Percentiles rank a stretch among this genome's conserved stretches.
phyloP scores from a whole-genome alignment of 2,113 vertebrate genomes.

The Alces alces region DNA sequence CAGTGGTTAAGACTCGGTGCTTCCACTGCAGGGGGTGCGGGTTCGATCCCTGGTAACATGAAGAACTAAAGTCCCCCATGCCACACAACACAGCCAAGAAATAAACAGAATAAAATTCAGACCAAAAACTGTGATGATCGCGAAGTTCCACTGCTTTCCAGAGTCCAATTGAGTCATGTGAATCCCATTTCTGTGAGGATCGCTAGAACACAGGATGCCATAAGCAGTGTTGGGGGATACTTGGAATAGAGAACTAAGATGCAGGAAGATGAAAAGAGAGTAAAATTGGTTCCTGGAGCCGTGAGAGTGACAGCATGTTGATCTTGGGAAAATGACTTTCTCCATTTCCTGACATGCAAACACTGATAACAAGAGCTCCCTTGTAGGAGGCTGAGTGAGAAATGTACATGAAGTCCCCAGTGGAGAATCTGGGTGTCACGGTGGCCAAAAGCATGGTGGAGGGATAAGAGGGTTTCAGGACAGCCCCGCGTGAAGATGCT shows the following conservation, averaged over 20 bases:
- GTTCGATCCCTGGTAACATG: fast-evolving
- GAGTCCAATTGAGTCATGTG: background rate
- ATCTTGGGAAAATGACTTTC: background rate
- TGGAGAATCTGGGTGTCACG: background rate
- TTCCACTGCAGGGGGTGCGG: background rate
- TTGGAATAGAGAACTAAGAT: background rate
- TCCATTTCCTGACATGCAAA: background rate
- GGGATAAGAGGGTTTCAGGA: background rate
- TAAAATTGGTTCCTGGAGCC: background rate
- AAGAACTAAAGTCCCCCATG: background rate
- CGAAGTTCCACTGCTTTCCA: background rate
- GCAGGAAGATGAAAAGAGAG: background rate
- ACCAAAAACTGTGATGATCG: background rate
- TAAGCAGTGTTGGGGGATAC: background rate
- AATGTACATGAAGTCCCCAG: background rate
- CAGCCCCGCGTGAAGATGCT: background rate
- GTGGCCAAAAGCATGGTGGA: background rate
- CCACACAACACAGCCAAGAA: background rate
- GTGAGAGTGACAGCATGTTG: background rate
- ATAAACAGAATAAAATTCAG: background rate
- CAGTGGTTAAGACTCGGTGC: background rate
- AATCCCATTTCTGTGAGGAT: background rate
- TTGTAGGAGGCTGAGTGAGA: background rate
- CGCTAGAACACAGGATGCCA: too few species aligned
- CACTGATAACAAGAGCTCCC: background rate